phyloP scores from a whole-genome alignment of 2,113 vertebrate genomes.

The Damaliscus lunatus region DNA sequence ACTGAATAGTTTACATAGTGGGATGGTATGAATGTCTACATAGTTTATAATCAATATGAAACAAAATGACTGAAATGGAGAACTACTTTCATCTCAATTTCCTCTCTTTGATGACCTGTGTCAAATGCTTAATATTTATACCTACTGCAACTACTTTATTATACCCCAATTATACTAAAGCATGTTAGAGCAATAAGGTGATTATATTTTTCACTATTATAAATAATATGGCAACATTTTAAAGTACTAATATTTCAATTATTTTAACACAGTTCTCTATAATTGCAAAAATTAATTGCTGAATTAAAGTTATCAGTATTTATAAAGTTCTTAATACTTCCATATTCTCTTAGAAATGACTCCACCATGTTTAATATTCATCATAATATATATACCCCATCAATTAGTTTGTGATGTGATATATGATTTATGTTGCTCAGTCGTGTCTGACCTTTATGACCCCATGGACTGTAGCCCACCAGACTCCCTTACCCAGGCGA shows the following conservation, averaged over 20 bases:
- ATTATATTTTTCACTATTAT: not conserved
- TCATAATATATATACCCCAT: not conserved
- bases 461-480: accelerated
- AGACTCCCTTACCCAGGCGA: not conserved
- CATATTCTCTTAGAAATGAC: not conserved
- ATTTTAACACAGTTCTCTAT: not conserved
- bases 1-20: not conserved
- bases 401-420: not conserved
- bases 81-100: not conserved
- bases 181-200: not conserved
- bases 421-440: not conserved
- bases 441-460: not conserved
- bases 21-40: not conserved
- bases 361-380: not conserved
- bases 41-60: not conserved
- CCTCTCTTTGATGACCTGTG: not conserved
- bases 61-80: not conserved
- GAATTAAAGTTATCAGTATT: not conserved
- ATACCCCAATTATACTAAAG: not conserved
- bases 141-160: not conserved
- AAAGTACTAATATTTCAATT: not conserved
- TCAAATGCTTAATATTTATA: not conserved
- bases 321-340: not conserved
- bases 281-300: not conserved
- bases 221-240: not conserved